Conservation (phyloP, 23 tunicate genomes). For the Ascidia mentula region DNA sequence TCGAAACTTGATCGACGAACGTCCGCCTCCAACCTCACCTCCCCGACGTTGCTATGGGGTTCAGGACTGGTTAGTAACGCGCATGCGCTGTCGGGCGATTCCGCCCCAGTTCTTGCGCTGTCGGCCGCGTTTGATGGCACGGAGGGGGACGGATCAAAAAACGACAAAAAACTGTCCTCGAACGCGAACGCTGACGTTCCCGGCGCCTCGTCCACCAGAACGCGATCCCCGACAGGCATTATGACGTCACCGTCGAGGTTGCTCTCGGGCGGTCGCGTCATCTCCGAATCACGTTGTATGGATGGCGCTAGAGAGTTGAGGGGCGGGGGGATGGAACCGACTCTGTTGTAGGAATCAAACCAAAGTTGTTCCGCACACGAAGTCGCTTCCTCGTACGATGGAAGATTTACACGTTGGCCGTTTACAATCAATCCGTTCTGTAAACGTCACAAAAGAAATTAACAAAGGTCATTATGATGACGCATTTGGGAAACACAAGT, state of each 20-base stretch:
- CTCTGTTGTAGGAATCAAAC: constrained; percentile 24
- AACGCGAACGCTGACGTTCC: not conserved
- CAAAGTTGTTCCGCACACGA: constrained; percentile 22
- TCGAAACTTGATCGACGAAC: not conserved
- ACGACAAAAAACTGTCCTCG: constrained; percentile 6
- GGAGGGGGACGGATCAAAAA: not conserved
- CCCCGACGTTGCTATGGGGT: not conserved
- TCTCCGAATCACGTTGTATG: not conserved
- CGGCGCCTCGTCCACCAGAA: not conserved
- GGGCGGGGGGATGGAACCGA: constrained; percentile 2
- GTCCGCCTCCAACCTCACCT: not conserved
- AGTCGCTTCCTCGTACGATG: constrained; percentile 78
- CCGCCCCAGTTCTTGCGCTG: not conserved
- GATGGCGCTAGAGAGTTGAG: constrained; percentile 17
- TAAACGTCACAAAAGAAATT: no score
- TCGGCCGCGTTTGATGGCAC: not conserved
- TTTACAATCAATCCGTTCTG: constrained; percentile 74
- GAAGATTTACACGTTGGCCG: constrained; percentile 63
- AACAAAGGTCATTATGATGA: not conserved
- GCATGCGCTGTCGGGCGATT: constrained; percentile 1
- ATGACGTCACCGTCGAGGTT: constrained; percentile 16
- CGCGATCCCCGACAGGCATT: not conserved
- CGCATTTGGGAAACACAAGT: not conserved
- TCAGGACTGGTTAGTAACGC: not conserved
- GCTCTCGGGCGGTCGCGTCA: constrained; percentile 46